Conservation (phyloP, 2,113 vertebrate genomes). For the Tetrax tetrax region DNA sequence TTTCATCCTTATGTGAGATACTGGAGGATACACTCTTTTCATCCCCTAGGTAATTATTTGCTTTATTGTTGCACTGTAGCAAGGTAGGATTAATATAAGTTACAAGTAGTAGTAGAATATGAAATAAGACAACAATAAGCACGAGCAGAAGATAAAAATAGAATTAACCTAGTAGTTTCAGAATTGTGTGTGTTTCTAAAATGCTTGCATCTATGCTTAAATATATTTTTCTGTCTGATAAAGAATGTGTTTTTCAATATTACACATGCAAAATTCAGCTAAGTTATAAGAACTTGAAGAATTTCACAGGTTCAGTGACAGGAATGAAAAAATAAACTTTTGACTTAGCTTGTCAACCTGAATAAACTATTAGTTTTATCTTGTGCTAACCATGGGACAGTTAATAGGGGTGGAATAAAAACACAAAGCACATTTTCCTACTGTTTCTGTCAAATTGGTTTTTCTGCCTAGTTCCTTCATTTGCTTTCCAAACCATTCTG, state of each 20-base stretch:
- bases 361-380: neutral
- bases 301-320: neutral
- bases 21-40: neutral
- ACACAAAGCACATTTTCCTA: neutral
- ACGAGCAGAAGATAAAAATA: neutral
- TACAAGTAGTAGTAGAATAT: neutral
- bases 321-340: neutral
- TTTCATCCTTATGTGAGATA: neutral
- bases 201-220: neutral
- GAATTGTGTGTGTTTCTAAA: neutral
- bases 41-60: conserved; percentile 3
- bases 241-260: neutral
- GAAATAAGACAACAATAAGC: conserved; percentile 9
- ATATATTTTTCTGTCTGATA: neutral
- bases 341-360: neutral
- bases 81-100: neutral
- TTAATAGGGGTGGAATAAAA: neutral
- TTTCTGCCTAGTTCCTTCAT: neutral
- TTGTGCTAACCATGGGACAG: neutral
- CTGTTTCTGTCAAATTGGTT: neutral
- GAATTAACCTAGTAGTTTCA: neutral
- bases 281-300: neutral
- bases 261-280: neutral
- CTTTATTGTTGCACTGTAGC: neutral
- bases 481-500: neutral